Base-by-base conservation (phyloP, 2,113 vertebrate genomes). In the Silurus meridionalis region DNA sequence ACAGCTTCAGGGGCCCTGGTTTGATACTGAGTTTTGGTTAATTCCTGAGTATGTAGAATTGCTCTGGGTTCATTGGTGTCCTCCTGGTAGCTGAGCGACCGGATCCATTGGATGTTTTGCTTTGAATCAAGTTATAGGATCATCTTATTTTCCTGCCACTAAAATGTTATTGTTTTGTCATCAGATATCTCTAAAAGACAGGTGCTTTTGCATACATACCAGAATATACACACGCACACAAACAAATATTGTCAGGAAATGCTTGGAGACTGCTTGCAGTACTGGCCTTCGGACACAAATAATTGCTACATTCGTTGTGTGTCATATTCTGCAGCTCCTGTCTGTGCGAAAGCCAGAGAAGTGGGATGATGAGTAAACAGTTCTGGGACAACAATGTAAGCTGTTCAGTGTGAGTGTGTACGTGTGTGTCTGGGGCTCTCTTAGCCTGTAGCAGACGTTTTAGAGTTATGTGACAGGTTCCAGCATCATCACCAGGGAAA, bases 381-480 rank as follows among this genome's bases (percentile, higher is more conserved):
- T 83, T 75, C 72, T 89, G 83, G 83, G 82, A 89, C 82, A 89
- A 83, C 85, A 6, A 50, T 75, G 60, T 86, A 75, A 84, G 79
- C 55, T 66, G 58, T n/a, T 55, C 48, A 79, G 64, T 19, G n/a
- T 71, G 74, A 69, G 58, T 77, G 71, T 60, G 19, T 37, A 37
- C n/a, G n/a, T 71, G 74, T 79, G 58, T 77, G 71, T 60, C 25
- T 37, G 37, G 37, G 37, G 5, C 63, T 66, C 13, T n/a, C 15
- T 66, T 66, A 84, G 87, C 80, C 69, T 83, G 69, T 25, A 82
- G 52, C 21, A 8, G 71, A 83, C n/a, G n/a, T 81, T 63, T 84
- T 28, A n/a, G 78, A 88, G 87, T 52, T 50, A 57, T 87, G 25
- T 86, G 86, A 89, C 92, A 89, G 90, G 79, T 88, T 88, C 89